Conservation (phyloP, 37 sponge, comb jelly and placozoan genomes). For the Diacarnus erythraeanus region DNA sequence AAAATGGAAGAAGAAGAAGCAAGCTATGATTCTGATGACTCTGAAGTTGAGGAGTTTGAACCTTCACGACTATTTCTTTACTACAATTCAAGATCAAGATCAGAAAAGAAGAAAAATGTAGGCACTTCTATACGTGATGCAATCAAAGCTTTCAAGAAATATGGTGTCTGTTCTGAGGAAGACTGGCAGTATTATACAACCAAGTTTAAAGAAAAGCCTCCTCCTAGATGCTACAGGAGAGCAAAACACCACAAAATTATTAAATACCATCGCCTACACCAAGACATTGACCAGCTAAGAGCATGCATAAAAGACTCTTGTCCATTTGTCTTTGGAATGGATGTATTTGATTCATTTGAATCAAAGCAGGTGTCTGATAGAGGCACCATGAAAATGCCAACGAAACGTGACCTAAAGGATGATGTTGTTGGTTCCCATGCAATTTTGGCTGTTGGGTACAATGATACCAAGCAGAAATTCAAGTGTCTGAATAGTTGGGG, state of each 20-base stretch:
- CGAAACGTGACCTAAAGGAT: not conserved
- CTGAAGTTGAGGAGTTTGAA: too few relatives aligned
- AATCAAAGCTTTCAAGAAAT: not conserved
- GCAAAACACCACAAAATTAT: not conserved
- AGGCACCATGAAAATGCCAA: not conserved
- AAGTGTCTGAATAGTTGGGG: slow-evolving; percentile 26
- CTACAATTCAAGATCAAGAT: not conserved
- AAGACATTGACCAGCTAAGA: slow-evolving; percentile 5
- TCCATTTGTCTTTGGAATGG: slow-evolving; percentile 10
- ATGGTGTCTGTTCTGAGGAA: slow-evolving; percentile 13
- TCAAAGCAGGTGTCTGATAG: too few relatives aligned
- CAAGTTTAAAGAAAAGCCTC: not conserved
- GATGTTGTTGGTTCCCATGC: not conserved
- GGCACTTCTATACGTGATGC: slow-evolving; percentile 25
- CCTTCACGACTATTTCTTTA: slow-evolving; percentile 23
- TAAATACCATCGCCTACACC: slow-evolving; percentile 6
- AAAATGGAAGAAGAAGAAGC: not conserved
- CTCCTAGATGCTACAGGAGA: not conserved
- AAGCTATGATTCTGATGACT: too few relatives aligned
- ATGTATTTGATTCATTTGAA: not conserved
- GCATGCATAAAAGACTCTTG: slow-evolving; percentile 2
- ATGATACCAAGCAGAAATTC: not conserved
- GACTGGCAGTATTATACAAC: slow-evolving; percentile 2
- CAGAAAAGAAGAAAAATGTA: not conserved
- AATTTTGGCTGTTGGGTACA: slow-evolving; percentile 19